Evolutionary conservation across 2,113 vertebrate species (phyloP).

Genomic region (Hyperopisus bebe): DNA sequence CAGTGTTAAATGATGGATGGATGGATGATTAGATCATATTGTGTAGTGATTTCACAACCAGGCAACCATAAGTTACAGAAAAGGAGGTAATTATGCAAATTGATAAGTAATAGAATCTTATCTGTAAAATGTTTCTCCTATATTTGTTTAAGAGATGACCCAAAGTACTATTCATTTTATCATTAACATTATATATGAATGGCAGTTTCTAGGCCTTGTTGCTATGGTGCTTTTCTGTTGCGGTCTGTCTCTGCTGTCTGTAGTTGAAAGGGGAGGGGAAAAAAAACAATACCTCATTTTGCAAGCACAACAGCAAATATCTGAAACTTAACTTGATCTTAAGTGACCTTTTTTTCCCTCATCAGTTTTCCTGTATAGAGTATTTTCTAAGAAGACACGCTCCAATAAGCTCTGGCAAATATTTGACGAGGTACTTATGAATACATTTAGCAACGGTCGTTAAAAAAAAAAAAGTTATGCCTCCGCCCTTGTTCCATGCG

Average conservation of each 20-base stretch:
- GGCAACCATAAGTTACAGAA: background rate
- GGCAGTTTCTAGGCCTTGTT: conserved; percentile 22
- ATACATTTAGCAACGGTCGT: background rate
- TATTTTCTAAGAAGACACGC: background rate
- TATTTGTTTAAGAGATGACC: background rate
- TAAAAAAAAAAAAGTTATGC: background rate
- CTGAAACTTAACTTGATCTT: background rate
- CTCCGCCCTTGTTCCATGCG: background rate
- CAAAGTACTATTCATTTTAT: conserved; percentile 6
- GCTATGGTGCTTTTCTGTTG: conserved; percentile 2
- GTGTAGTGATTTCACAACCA: background rate
- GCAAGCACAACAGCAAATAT: background rate
- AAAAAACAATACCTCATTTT: conserved; percentile 9
- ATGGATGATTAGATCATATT: conserved; percentile 7
- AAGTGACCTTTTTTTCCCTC: background rate
- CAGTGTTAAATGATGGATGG: background rate
- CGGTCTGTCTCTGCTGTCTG: conserved; percentile 13
- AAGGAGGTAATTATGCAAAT: background rate
- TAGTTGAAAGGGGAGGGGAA: background rate
- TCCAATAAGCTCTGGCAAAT: conserved; percentile 17
- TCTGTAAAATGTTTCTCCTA: background rate
- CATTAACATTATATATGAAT: background rate
- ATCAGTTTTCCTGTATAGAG: background rate
- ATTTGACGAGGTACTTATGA: conserved; percentile 29
- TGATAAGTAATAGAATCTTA: background rate